phyloP scores from a whole-genome alignment of 2,797 vertebrate genomes.

The Malacoctenus gilli region DNA sequence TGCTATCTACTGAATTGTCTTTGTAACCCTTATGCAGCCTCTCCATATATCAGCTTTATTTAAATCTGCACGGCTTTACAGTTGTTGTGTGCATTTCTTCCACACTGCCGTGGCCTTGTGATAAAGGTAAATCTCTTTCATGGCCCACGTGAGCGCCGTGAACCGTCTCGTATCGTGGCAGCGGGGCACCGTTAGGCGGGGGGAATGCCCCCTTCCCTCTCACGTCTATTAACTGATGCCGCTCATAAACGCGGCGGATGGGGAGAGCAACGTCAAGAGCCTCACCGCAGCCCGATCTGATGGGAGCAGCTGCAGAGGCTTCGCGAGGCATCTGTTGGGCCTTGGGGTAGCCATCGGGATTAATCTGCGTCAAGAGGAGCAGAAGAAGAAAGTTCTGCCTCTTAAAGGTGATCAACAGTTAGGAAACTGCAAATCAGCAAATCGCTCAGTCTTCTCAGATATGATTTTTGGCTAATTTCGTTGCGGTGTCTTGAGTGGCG shows the following conservation, averaged over 20 bases:
- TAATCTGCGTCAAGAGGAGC: slow-evolving; percentile 32
- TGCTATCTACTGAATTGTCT: slow-evolving; percentile 13
- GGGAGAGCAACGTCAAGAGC: slow-evolving; percentile 22
- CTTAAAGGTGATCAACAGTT: slow-evolving; percentile 13
- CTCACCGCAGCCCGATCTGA: slow-evolving; percentile 32
- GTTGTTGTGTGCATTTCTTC: slow-evolving; percentile 22
- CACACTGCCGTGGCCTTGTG: slow-evolving; percentile 19
- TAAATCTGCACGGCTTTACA: slow-evolving; percentile 24
- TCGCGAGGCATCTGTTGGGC: slow-evolving; percentile 49
- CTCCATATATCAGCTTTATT: slow-evolving; percentile 16
- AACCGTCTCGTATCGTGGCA: slow-evolving; percentile 35
- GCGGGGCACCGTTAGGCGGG: slow-evolving; percentile 21
- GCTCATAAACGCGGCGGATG: slow-evolving; percentile 17
- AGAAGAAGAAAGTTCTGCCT: slow-evolving; percentile 12
- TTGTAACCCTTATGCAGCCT: background rate
- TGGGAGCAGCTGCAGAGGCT: slow-evolving; percentile 49
- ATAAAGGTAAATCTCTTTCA: slow-evolving; percentile 47
- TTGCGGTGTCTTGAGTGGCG: slow-evolving; percentile 3
- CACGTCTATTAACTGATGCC: slow-evolving; percentile 38
- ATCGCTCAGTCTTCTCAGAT: no score
- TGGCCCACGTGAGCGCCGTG: slow-evolving; percentile 3
- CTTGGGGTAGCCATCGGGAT: slow-evolving; percentile 34
- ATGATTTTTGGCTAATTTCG: slow-evolving; percentile 11
- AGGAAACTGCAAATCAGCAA: no score
- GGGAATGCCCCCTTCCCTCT: slow-evolving; percentile 19